Conservation (phyloP, 2,797 vertebrate species). For the Mormyrops attenuatus region DNA sequence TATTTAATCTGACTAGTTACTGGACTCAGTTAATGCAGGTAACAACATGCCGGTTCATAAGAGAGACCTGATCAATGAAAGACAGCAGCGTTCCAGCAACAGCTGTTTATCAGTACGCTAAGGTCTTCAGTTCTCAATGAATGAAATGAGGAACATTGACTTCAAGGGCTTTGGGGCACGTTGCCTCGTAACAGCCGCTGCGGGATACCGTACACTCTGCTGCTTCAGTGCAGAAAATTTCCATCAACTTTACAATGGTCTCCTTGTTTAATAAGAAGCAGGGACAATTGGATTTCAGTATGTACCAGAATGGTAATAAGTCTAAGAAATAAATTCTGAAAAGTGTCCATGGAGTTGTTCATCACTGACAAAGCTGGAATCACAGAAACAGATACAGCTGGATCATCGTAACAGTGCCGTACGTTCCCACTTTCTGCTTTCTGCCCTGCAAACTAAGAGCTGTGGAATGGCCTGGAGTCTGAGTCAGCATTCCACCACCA, state of each 20-base stretch:
- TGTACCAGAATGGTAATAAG: neutral
- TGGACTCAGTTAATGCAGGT: neutral
- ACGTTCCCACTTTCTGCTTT: neutral
- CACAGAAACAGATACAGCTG: neutral
- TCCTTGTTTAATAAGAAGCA: neutral
- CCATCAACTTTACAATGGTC: neutral
- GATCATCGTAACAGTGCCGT: neutral
- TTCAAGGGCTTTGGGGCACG: neutral
- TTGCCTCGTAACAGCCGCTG: neutral
- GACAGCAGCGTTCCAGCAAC: neutral
- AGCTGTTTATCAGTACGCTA: neutral
- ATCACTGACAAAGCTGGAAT: neutral
- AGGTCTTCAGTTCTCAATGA: neutral
- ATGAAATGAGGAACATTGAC: neutral
- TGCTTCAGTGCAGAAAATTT: neutral
- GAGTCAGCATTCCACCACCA: slow-evolving; percentile 5
- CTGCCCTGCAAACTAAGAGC: neutral
- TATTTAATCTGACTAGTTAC: neutral
- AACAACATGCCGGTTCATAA: neutral
- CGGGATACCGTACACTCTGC: neutral
- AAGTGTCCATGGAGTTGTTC: neutral
- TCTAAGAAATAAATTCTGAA: neutral
- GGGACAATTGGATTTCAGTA: neutral
- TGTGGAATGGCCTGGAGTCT: neutral
- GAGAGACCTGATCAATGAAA: neutral